Percentiles rank a stretch among this genome's conserved stretches.
These are phyloP conservation scores for Gobiocypris rarus DNA, from an alignment of 2,113 vertebrate genomes.

Conservation along the genomic window DNA sequence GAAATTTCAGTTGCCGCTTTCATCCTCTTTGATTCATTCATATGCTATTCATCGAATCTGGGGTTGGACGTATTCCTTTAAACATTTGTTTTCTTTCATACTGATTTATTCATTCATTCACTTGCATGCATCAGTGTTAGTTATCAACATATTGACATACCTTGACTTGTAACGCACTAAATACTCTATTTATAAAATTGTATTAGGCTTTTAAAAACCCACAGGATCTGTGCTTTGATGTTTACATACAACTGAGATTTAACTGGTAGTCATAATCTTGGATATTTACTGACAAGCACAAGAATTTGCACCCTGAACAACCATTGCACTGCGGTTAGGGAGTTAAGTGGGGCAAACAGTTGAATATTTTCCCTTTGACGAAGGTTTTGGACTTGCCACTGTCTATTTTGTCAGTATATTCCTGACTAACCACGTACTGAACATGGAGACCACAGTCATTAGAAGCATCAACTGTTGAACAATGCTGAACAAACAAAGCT, in stretches of 20 bases:
- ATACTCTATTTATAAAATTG: neutral
- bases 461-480: conserved; percentile 45
- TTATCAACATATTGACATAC: neutral
- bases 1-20: conserved; percentile 3
- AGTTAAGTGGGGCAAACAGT: conserved; percentile 54
- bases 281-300: conserved; percentile 31
- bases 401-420: conserved; percentile 41
- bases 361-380: conserved; percentile 64
- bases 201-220: neutral
- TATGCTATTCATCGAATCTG: neutral
- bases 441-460: conserved; percentile 49
- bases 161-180: neutral
- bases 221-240: neutral
- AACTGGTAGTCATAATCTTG: conserved; percentile 48
- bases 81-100: neutral
- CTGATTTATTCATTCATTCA: neutral
- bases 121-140: neutral
- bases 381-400: conserved; percentile 37
- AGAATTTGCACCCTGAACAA: conserved; percentile 57
- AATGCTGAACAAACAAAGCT: conserved; percentile 44
- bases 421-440: conserved; percentile 41
- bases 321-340: conserved; percentile 40
- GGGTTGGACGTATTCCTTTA: neutral
- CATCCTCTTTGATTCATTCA: neutral
- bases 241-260: conserved; percentile 40